Base-by-base conservation (phyloP, 1,140 invertebrate species). In the Eumaeus atala region DNA sequence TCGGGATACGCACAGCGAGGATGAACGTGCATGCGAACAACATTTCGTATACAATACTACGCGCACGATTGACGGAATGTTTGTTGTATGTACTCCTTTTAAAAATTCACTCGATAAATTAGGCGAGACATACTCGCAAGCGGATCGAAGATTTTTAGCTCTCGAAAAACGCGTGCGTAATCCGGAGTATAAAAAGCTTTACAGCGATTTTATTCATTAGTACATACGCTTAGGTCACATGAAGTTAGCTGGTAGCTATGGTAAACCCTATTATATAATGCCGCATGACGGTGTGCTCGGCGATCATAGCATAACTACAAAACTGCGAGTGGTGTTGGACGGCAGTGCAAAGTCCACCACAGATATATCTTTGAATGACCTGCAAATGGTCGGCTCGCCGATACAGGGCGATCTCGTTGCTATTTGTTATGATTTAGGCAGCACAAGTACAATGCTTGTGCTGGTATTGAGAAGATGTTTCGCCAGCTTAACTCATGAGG, bases 371-470 rank as follows among this genome's bases (percentile, higher is more conserved):
- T 28, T 49, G 14, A 56, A 56, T 16, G 40, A 54, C 34, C 17
- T 54, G 7, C 52, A 54, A 18, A 47, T 54, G 40, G 14, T 54
- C 28, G 52, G 52, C 9, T n/a, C 28, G 33, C 9, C 40, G n/a
- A 48, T 54, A 35, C 52, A 54, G 34, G 33, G 52, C 7, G 52
- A 54, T 48, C 36, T 54, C 36, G 36, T 54, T 6, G 11, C 40
- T 11, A 54, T 54, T 42, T 50, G 42, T 35, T 56, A 48, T 16
- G 54, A 42, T 60, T 60, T 56, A 48, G 58, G 3, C 40, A 60
- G 38, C 21, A 55, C 35, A 18, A 18, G 18, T 60, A 52, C 28
- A 49, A 52, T n/a, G 51, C 37, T 33, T 61, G 11, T 9, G 28
- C 28, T 0, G 47, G 33, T n/a, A 28, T 48, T 8, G 44, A 48